phyloP scores from a whole-genome alignment of 2,797 vertebrate genomes.

The Euthynnus affinis region DNA sequence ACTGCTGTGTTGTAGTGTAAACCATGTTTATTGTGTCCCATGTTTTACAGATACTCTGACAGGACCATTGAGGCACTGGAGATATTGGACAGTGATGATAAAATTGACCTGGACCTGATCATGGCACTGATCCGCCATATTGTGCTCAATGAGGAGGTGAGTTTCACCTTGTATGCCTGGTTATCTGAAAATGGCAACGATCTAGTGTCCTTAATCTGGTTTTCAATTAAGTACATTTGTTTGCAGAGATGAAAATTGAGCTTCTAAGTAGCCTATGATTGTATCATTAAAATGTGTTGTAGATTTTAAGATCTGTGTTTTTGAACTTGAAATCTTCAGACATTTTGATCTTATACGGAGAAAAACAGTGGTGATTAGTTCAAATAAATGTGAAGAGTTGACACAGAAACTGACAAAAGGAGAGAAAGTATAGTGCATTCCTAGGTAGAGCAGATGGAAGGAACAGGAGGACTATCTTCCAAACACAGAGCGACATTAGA shows the following conservation, averaged over 20 bases:
- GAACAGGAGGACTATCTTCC: constrained; percentile 47
- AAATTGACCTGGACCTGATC: constrained; percentile 94
- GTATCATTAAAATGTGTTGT: neutral
- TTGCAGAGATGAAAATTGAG: constrained; percentile 6
- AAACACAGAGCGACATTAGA: constrained; percentile 50
- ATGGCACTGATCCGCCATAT: constrained; percentile 92
- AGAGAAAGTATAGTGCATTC: constrained; percentile 28
- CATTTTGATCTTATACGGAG: constrained; percentile 5
- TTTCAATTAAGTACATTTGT: constrained; percentile 7
- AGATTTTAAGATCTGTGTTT: constrained; percentile 13
- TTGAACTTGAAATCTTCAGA: neutral
- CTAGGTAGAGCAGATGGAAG: constrained; percentile 64
- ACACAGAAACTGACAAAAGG: constrained; percentile 29
- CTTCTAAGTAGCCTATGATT: neutral
- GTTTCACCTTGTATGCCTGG: constrained; percentile 18
- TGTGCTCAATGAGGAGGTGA: constrained; percentile 80
- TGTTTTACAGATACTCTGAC: constrained; percentile 90
- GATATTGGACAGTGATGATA: constrained; percentile 92
- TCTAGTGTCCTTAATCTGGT: neutral
- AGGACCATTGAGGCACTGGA: constrained; percentile 89
- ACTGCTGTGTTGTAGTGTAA: neutral
- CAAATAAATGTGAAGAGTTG: constrained; percentile 21
- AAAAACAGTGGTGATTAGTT: constrained; percentile 9
- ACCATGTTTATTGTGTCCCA: neutral
- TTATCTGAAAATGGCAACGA: neutral